Base-by-base conservation (phyloP, 2,888 invertebrate species). In the Phania funesta region DNA sequence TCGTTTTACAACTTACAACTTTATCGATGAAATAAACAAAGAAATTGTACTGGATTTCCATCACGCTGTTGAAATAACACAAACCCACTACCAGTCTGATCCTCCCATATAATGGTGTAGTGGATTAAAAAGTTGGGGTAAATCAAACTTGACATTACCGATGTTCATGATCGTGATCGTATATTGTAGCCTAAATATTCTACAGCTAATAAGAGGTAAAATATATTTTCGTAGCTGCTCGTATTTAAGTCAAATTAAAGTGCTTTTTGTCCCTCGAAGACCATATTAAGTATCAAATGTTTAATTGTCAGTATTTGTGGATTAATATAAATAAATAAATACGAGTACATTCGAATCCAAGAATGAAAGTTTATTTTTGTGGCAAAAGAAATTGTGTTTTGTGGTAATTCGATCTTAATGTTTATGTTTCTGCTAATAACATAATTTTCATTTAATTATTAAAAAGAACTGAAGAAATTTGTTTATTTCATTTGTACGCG, bases 401-500 rank as follows among this genome's bases (percentile, higher is more conserved):
- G 56, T 65, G 46, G 81, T 60, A 76, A 81, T 56, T 73, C 46
- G 73, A 81, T 77, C 44, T 67, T 32, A 46, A 62, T 60, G 44
- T 77, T 81, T 77, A 81, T 76, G 67, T 60, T 54, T 76, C 68
- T 67, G 65, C 77, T 73, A 81, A 81, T 77, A 76, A 81, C 73
- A 81, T 81, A 76, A 81, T 52, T 77, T 70, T 62, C 22, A 38
- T 65, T 76, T 80, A 71, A 80, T 80, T 80, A 71, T 71, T 58
- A 41, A 44, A n/a, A 71, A 64, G 76, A 76, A 76, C 52, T 60
- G 75, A 24, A 67, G 75, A 60, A 76, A 76, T 67, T 76, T 67
- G 58, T 76, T 50, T 41, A 67, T 32, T 60, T 50, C 16, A 50
- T 11, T 6, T 29, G 29, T 7, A 29, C 29, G 4, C 29, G 29